phyloP scores from a whole-genome alignment of 2,797 vertebrate species.

The Parauchenoglanis punctatus region DNA sequence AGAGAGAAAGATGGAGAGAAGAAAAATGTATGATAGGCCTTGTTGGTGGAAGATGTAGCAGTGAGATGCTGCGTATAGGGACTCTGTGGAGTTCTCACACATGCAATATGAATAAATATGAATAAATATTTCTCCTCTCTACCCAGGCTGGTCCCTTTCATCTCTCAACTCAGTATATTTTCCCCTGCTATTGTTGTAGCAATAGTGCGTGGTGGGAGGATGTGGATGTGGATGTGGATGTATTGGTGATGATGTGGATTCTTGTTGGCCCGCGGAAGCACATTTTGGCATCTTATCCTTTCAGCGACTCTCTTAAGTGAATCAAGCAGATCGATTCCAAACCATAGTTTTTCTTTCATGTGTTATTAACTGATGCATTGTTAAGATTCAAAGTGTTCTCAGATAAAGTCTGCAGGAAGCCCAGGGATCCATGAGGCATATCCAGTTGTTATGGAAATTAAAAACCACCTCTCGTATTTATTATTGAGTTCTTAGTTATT shows the following conservation, averaged over 20 bases:
- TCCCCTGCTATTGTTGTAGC: constrained; percentile 39
- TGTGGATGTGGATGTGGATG: not conserved
- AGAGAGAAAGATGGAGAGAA: not conserved
- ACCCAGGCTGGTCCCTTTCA: constrained; percentile 66
- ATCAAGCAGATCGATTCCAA: not conserved
- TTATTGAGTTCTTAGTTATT: not conserved
- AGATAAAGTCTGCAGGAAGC: not conserved
- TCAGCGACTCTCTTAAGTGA: not conserved
- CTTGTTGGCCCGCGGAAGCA: not conserved
- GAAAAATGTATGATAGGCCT: constrained; percentile 31
- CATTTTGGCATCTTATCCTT: not conserved
- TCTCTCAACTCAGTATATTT: constrained; percentile 57
- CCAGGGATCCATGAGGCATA: not conserved
- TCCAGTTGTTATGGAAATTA: not conserved
- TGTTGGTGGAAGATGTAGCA: constrained; percentile 12
- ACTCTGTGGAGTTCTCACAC: constrained; percentile 62
- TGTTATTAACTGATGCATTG: not conserved
- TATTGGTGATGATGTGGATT: not conserved
- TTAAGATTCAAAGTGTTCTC: not conserved
- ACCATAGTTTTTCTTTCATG: not conserved
- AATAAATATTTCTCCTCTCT: constrained; percentile 73
- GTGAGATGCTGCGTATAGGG: constrained; percentile 48
- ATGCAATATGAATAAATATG: constrained; percentile 61
- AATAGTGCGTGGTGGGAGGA: not conserved
- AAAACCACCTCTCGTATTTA: not conserved